Evolutionary conservation across 2,888 invertebrate genomes (phyloP).

Genomic region (Trileptium ribeirensis): DNA sequence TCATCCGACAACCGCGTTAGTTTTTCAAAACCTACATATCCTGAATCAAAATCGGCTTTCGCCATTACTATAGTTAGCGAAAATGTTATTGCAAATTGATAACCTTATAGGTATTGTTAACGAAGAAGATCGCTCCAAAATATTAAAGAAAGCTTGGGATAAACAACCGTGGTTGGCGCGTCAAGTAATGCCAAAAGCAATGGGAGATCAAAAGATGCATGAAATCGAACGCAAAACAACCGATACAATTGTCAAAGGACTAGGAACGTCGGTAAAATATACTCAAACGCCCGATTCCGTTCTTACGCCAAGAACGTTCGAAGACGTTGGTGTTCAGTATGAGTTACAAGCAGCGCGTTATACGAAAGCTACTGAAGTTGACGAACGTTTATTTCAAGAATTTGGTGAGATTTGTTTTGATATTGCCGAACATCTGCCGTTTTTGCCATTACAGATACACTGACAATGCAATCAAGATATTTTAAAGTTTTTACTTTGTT

Average conservation of each 20-base stretch:
- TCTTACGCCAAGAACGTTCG: not conserved
- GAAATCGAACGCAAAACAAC: not conserved
- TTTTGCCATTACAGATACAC: too few relatives aligned
- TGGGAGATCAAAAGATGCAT: not conserved
- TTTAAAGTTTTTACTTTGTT: too few relatives aligned
- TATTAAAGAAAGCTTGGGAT: not conserved
- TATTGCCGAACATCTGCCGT: too few relatives aligned
- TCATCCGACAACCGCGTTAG: too few relatives aligned
- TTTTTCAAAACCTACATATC: too few relatives aligned
- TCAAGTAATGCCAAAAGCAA: not conserved
- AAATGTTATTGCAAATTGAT: too few relatives aligned
- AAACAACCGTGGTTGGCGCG: slow-evolving; percentile 16
- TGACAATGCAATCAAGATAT: too few relatives aligned
- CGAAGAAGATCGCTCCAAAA: not conserved
- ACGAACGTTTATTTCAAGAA: not conserved
- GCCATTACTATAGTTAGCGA: too few relatives aligned
- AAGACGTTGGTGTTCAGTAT: not conserved
- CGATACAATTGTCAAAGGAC: not conserved
- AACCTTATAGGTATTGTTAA: not conserved
- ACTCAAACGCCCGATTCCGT: not conserved
- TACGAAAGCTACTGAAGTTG: not conserved
- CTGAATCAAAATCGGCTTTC: too few relatives aligned
- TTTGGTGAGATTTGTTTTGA: too few relatives aligned
- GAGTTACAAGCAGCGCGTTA: not conserved
- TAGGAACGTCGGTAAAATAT: slow-evolving; percentile 4